These are phyloP conservation scores for Epiblema foenella DNA, from an alignment of 2,888 invertebrate genomes.

Conservation along the genomic window DNA sequence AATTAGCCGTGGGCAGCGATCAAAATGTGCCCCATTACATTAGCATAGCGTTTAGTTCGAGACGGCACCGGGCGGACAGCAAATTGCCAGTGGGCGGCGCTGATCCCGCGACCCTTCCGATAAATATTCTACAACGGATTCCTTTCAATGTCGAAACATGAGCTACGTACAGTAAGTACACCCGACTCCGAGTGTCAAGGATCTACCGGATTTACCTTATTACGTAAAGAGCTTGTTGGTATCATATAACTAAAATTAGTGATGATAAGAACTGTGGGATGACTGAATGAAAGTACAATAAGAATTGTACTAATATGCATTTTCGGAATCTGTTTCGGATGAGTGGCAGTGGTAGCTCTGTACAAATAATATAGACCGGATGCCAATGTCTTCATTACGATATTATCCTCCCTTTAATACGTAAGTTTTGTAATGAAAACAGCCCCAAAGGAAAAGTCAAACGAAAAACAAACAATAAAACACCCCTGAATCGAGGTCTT, in stretches of 20 bases:
- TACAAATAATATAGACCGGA: neutral
- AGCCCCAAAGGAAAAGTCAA: conserved; percentile 50
- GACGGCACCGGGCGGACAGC: conserved; percentile 69
- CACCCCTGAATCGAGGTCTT: conserved; percentile 52
- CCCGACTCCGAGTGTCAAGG: conserved; percentile 40
- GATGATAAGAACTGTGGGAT: neutral
- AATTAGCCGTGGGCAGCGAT: conserved; percentile 79
- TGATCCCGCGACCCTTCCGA: conserved; percentile 76
- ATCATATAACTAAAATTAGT: conserved; percentile 13
- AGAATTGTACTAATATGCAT: neutral
- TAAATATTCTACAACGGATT: conserved; percentile 64
- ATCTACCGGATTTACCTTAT: conserved; percentile 25
- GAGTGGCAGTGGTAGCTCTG: neutral
- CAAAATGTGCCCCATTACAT: conserved; percentile 81
- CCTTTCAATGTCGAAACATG: conserved; percentile 41
- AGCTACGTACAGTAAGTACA: too few species aligned
- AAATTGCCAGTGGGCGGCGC: conserved; percentile 80
- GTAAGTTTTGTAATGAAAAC: conserved; percentile 45
- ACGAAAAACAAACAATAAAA: conserved; percentile 49
- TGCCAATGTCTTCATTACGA: conserved; percentile 23
- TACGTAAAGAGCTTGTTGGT: conserved; percentile 1
- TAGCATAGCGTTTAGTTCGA: conserved; percentile 82
- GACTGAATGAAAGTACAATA: neutral
- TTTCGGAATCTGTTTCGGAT: neutral
- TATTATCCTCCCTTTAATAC: conserved; percentile 21